Conservation (phyloP, 2,113 vertebrate genomes). For the Plecotus auritus region DNA sequence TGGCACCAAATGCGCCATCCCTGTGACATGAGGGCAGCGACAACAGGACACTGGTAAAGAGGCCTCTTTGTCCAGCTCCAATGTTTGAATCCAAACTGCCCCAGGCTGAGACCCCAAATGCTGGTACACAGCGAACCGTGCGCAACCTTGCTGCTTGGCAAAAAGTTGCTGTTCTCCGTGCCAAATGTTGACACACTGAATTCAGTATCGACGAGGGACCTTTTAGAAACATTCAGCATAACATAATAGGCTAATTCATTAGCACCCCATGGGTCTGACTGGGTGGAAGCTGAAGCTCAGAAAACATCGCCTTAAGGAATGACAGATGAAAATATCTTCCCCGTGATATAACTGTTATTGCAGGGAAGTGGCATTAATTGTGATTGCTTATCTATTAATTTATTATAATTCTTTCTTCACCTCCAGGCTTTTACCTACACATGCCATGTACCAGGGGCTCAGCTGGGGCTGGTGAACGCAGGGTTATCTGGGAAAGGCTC, state of each 20-base stretch:
- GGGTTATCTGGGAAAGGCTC: conserved; percentile 83
- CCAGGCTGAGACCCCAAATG: conserved; percentile 53
- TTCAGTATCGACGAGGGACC: conserved; percentile 86
- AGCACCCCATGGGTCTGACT: conserved; percentile 90
- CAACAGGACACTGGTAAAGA: not conserved
- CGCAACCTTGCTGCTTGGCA: conserved; percentile 73
- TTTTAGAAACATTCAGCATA: conserved; percentile 90
- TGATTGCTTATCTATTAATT: conserved; percentile 90
- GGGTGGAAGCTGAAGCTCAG: conserved; percentile 80
- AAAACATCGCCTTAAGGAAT: conserved; percentile 85
- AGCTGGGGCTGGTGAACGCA: conserved; percentile 83
- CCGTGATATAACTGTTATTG: conserved; percentile 86
- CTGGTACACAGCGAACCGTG: conserved; percentile 71
- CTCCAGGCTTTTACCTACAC: conserved; percentile 84
- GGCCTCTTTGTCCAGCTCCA: conserved; percentile 32
- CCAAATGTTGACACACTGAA: conserved; percentile 88
- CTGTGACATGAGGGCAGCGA: not conserved
- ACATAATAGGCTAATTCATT: conserved; percentile 96
- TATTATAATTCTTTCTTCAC: conserved; percentile 85
- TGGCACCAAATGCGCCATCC: not conserved
- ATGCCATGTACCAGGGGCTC: conserved; percentile 80
- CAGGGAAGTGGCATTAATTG: conserved; percentile 86
- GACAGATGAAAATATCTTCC: conserved; percentile 86
- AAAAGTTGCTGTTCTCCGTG: conserved; percentile 80
- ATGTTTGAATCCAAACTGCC: not conserved